Percentiles rank a stretch among this genome's conserved stretches.
phyloP scores from a whole-genome alignment of 1,140 invertebrate species.

The Delia radicum region DNA sequence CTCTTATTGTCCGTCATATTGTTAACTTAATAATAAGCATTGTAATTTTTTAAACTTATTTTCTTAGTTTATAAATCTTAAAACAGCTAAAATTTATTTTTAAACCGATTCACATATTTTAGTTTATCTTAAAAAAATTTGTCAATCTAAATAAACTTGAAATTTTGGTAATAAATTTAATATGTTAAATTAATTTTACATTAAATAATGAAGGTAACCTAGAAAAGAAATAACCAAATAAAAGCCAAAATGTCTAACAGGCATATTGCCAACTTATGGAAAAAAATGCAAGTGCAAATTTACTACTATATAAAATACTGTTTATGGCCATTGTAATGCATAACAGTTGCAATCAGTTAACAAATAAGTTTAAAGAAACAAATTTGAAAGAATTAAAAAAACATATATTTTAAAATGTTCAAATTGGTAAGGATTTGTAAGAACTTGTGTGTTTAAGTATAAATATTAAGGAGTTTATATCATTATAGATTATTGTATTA shows the following conservation, averaged over 20 bases:
- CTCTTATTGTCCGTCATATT: no score
- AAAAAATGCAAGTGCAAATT: neutral
- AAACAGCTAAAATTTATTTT: no score
- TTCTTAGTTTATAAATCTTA: no score
- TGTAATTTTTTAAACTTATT: no score
- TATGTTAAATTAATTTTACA: no score
- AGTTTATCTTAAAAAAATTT: neutral
- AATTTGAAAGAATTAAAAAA: neutral
- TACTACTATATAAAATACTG: neutral
- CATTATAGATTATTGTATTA: conserved; percentile 1
- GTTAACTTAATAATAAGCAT: no score
- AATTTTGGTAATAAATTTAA: neutral
- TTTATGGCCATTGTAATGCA: neutral
- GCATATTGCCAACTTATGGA: neutral
- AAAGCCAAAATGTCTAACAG: conserved; percentile 6
- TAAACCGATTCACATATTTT: no score
- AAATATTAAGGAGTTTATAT: neutral
- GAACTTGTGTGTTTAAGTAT: neutral
- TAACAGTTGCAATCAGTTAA: conserved; percentile 17
- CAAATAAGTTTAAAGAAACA: neutral
- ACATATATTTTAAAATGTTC: neutral
- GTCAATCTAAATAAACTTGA: neutral
- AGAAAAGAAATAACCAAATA: neutral
- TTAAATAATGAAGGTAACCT: neutral
- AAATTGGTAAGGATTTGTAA: conserved; percentile 4